Evolutionary conservation across 2,113 vertebrate species (phyloP).

Genomic region (Austrofundulus limnaeus): DNA sequence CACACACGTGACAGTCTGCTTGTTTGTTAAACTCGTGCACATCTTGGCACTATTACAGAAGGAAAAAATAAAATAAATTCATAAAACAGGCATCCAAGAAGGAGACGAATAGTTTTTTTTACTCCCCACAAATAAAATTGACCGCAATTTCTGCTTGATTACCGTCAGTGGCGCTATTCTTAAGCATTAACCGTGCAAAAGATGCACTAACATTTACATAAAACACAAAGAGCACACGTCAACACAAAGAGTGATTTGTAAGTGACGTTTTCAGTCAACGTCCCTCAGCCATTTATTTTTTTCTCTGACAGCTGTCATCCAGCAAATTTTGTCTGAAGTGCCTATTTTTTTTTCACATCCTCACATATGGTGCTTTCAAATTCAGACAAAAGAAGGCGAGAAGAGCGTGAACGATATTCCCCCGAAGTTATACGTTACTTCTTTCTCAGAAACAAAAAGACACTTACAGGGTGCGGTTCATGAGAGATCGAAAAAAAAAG

Average conservation of each 20-base stretch:
- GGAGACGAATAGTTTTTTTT: conserved; percentile 14
- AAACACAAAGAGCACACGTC: not conserved
- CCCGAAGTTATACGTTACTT: conserved; percentile 34
- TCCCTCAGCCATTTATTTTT: not conserved
- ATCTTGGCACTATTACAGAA: conserved; percentile 2
- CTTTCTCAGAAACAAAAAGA: conserved; percentile 35
- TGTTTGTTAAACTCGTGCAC: conserved; percentile 44
- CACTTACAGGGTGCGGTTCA: conserved; percentile 10
- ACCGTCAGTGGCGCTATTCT: not conserved
- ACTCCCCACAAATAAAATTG: not conserved
- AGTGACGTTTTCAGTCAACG: too few species aligned
- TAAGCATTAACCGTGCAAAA: not conserved
- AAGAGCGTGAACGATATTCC: conserved; percentile 19
- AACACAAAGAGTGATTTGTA: too few species aligned
- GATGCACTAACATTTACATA: not conserved
- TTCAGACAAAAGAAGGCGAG: conserved; percentile 8
- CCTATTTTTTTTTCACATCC: conserved; percentile 10
- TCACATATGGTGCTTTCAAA: not conserved
- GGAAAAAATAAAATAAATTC: too few species aligned
- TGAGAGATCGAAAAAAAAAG: not conserved
- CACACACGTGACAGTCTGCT: conserved; percentile 49
- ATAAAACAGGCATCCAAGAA: conserved; percentile 24
- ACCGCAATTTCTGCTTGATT: not conserved
- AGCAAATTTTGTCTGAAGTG: conserved; percentile 45
- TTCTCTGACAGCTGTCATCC: conserved; percentile 39